phyloP scores from a whole-genome alignment of 2,888 invertebrate genomes.

The Gortyna flavago region DNA sequence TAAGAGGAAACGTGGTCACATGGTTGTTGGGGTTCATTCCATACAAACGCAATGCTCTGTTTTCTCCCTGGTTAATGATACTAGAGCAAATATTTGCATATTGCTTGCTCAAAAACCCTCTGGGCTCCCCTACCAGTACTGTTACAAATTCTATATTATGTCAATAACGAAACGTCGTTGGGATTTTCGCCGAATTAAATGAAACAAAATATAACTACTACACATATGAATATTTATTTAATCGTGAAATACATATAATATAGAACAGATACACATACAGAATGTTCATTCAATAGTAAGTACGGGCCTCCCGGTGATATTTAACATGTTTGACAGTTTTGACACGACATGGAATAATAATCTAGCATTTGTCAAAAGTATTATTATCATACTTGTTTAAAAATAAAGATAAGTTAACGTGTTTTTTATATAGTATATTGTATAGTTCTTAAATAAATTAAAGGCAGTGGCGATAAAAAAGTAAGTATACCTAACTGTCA shows the following conservation, averaged over 20 bases:
- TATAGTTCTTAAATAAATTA: background rate
- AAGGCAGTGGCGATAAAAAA: conserved; percentile 21
- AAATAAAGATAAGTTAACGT: background rate
- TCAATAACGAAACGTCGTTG: background rate
- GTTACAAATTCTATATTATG: background rate
- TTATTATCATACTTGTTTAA: background rate
- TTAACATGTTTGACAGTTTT: conserved; percentile 40
- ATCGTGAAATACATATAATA: conserved; percentile 80
- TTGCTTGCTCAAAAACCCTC: background rate
- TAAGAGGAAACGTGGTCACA: no score
- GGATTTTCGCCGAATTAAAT: conserved; percentile 61
- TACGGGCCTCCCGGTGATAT: conserved; percentile 61
- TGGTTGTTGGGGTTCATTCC: no score
- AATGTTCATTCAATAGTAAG: conserved; percentile 62
- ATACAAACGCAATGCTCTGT: no score
- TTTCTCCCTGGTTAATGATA: background rate
- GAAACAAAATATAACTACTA: conserved; percentile 79
- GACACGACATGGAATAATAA: conserved; percentile 28
- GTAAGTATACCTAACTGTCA: conserved; percentile 35
- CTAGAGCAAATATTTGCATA: background rate
- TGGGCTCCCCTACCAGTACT: background rate
- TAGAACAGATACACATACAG: conserved; percentile 69
- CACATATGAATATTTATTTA: conserved; percentile 85
- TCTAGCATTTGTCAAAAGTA: background rate
- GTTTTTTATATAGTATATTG: background rate